phyloP scores from a whole-genome alignment of 2,797 vertebrate species.

The Synanceia verrucosa region DNA sequence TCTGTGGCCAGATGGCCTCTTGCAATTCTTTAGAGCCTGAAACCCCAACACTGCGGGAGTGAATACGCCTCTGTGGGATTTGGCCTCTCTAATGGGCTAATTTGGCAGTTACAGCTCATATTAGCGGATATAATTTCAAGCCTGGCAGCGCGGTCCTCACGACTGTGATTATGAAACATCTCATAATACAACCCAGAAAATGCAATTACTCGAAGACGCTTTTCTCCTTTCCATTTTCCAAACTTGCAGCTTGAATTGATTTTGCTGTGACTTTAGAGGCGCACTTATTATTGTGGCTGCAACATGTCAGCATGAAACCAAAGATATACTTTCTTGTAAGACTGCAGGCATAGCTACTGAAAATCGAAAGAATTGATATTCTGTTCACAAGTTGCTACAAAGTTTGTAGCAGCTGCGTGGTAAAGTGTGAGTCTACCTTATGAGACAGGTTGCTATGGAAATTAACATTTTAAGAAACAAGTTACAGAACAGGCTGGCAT shows the following conservation, averaged over 20 bases:
- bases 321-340: slow-evolving; percentile 6
- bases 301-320: slow-evolving; percentile 14
- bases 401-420: not conserved
- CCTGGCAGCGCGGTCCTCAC: slow-evolving; percentile 38
- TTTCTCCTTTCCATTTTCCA: slow-evolving; percentile 17
- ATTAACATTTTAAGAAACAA: not conserved
- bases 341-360: slow-evolving; percentile 18
- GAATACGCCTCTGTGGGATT: slow-evolving; percentile 29
- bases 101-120: slow-evolving; percentile 56
- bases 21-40: slow-evolving; percentile 71
- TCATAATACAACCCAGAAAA: slow-evolving; percentile 48
- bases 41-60: slow-evolving; percentile 38
- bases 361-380: not conserved
- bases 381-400: not conserved
- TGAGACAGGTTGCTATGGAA: not conserved
- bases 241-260: slow-evolving; percentile 37
- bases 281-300: slow-evolving; percentile 33
- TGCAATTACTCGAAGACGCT: slow-evolving; percentile 41
- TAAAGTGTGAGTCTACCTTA: not conserved
- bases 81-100: slow-evolving; percentile 51
- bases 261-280: slow-evolving; percentile 24
- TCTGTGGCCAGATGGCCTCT: slow-evolving; percentile 91
- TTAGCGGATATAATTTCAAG: slow-evolving; percentile 55
- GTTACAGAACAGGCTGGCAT: too few relatives aligned
- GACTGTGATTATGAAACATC: slow-evolving; percentile 43